These are phyloP conservation scores for Heliconius hermathena DNA, from an alignment of 1,140 invertebrate species.

Conservation along the genomic window DNA sequence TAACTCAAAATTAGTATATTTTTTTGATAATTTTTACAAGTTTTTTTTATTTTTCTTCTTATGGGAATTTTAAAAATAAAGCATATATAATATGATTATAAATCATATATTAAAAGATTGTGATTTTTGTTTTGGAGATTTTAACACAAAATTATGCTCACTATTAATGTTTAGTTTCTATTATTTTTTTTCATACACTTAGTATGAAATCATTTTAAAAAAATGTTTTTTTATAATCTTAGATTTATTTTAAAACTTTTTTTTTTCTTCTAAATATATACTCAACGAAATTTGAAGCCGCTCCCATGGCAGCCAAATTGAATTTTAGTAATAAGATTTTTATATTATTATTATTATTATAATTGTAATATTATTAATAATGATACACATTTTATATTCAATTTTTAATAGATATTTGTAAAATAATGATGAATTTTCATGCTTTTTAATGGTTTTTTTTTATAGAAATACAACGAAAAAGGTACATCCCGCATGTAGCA, in stretches of 20 bases:
- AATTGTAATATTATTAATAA: not conserved
- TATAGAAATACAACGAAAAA: not conserved
- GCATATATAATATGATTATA: too few relatives aligned
- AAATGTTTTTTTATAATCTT: too few relatives aligned
- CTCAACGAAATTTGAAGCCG: constrained; percentile 10
- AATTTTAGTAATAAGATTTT: not conserved
- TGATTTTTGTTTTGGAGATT: not conserved
- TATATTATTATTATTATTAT: not conserved
- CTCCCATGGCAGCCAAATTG: constrained; percentile 8
- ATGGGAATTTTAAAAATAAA: too few relatives aligned
- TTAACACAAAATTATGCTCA: too few relatives aligned
- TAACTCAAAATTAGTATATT: too few relatives aligned
- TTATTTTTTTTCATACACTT: not conserved
- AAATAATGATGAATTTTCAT: not conserved
- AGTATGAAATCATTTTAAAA: too few relatives aligned
- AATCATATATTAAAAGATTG: too few relatives aligned
- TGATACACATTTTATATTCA: not conserved
- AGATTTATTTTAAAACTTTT: too few relatives aligned
- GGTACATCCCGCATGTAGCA: too few relatives aligned
- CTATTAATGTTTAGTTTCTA: not conserved
- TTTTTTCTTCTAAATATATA: not conserved
- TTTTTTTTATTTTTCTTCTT: too few relatives aligned
- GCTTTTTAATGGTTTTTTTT: not conserved
- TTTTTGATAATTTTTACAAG: too few relatives aligned
- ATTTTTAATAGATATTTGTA: not conserved